Conservation (phyloP, 2,888 invertebrate species). For the Dasypolia templi region DNA sequence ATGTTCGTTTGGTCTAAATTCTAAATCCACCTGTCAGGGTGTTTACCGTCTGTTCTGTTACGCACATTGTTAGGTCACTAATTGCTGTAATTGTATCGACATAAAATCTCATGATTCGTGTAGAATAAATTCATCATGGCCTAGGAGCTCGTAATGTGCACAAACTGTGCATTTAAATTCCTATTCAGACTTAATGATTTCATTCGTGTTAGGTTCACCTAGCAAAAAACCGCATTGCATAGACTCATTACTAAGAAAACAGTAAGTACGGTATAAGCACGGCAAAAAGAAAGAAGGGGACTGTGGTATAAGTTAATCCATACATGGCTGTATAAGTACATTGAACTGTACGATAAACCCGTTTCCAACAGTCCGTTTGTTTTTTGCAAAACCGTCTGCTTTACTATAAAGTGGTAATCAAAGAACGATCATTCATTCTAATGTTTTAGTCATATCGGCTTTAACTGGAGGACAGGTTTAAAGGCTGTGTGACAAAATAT, state of each 20-base stretch:
- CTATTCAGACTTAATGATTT: constrained; percentile 38
- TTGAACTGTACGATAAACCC: constrained; percentile 60
- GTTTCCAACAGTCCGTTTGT: constrained; percentile 39
- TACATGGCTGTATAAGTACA: constrained; percentile 51
- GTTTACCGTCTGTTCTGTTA: not conserved
- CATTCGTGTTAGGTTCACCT: constrained; percentile 34
- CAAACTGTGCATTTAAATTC: constrained; percentile 38
- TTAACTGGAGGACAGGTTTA: constrained; percentile 11
- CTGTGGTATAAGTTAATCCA: constrained; percentile 41
- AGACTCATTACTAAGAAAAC: constrained; percentile 54
- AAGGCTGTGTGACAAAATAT: constrained; percentile 20
- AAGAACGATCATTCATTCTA: constrained; percentile 24
- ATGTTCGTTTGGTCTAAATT: not conserved
- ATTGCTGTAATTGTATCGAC: constrained; percentile 25
- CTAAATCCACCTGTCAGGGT: not conserved
- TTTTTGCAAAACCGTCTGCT: constrained; percentile 47
- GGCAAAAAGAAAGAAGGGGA: constrained; percentile 44
- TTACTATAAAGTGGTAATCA: constrained; percentile 18
- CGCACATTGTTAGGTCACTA: constrained; percentile 4
- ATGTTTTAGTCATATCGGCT: not conserved
- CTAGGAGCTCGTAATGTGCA: constrained; percentile 30
- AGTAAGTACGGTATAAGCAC: constrained; percentile 43
- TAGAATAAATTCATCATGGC: constrained; percentile 12
- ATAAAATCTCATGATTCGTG: not conserved
- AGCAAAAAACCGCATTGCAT: constrained; percentile 50